Conservation (phyloP, 2,113 vertebrate species). For the Natator depressus region DNA sequence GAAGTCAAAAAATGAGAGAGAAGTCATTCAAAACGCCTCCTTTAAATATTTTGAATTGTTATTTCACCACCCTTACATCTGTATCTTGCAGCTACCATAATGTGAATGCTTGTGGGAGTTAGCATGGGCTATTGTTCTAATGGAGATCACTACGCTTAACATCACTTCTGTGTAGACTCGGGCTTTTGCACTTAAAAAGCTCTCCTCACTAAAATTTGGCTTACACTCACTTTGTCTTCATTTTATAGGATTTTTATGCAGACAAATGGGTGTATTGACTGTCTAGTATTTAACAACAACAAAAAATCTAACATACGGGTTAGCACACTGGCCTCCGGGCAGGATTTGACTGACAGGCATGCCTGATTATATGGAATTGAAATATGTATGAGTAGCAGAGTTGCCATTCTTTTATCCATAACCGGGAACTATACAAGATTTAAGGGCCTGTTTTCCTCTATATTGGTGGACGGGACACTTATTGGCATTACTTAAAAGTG, state of each 20-base stretch:
- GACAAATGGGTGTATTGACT: not conserved
- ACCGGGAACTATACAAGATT: not conserved
- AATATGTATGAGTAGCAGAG: not conserved
- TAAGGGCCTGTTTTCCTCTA: not conserved
- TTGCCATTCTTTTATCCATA: not conserved
- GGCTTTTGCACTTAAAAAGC: not conserved
- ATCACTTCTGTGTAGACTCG: not conserved
- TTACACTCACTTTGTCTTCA: not conserved
- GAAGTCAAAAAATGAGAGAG: not conserved
- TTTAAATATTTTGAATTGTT: not conserved
- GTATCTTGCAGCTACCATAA: not conserved
- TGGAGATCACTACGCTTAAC: not conserved
- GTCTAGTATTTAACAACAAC: not conserved
- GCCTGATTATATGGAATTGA: not conserved
- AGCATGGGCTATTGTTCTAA: not conserved
- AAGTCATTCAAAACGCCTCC: not conserved
- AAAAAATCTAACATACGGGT: not conserved
- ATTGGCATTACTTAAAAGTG: not conserved
- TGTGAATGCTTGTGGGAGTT: not conserved
- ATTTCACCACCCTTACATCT: not conserved
- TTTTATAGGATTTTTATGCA: not conserved
- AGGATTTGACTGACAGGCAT: not conserved
- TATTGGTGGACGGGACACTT: not conserved
- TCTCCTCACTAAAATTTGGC: not conserved
- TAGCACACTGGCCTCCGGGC: not conserved